These are phyloP conservation scores for Pipa parva DNA, from an alignment of 2,113 vertebrate species.

Conservation along the genomic window DNA sequence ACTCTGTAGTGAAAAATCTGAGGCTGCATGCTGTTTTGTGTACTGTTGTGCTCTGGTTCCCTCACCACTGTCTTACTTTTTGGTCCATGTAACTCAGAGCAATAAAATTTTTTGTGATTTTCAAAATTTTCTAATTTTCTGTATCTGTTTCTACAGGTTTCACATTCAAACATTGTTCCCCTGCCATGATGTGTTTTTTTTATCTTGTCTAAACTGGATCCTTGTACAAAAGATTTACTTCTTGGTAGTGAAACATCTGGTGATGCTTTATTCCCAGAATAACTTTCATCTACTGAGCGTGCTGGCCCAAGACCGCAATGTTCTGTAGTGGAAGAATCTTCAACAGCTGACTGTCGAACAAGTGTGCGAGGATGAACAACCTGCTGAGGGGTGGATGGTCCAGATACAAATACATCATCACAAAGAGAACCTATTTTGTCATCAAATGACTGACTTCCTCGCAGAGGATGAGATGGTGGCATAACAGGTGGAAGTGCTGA, in stretches of 20 bases:
- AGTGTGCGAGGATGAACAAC: conserved; percentile 81
- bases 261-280: conserved; percentile 61
- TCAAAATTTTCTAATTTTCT: conserved; percentile 95
- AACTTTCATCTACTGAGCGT: conserved; percentile 79
- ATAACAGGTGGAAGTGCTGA: conserved; percentile 80
- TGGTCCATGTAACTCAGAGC: conserved; percentile 93
- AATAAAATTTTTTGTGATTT: conserved; percentile 98
- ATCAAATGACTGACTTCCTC: conserved; percentile 94
- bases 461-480: conserved; percentile 76
- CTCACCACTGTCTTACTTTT: conserved; percentile 81
- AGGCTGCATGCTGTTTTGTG: conserved; percentile 61
- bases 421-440: conserved; percentile 85
- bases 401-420: conserved; percentile 89
- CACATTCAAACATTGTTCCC: conserved; percentile 96
- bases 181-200: conserved; percentile 84
- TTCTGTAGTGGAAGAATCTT: conserved; percentile 81
- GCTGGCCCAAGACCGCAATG: conserved; percentile 66
- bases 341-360: conserved; percentile 87
- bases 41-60: conserved; percentile 74
- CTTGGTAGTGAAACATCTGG: conserved; percentile 66
- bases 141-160: conserved; percentile 93
- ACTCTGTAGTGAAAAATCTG: conserved; percentile 73
- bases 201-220: conserved; percentile 69
- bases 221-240: conserved; percentile 75
- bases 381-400: conserved; percentile 74